A percentile compares a stretch with the other conserved stretches of the same genome.
Evolutionary conservation across 92 coral and sea anemone species (phyloP).

Genomic region (Diadumene lineata): DNA sequence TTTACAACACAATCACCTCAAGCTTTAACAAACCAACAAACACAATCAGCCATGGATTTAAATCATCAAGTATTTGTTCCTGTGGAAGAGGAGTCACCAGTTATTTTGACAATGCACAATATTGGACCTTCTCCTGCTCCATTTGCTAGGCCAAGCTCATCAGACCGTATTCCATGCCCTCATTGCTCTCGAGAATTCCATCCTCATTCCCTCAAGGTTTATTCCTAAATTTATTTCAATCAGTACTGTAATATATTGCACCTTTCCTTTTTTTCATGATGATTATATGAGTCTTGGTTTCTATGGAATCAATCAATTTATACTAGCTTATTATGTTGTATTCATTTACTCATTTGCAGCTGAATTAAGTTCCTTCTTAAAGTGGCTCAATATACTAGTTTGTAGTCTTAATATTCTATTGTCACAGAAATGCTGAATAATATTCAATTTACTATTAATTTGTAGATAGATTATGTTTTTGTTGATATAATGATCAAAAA

Average conservation of each 20-base stretch:
- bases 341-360: not conserved
- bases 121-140: conserved; percentile 30
- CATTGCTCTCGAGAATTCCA: conserved; percentile 31
- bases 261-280: not conserved
- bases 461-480: not conserved
- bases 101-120: conserved; percentile 6
- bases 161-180: conserved; percentile 28
- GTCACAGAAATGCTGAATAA: not conserved
- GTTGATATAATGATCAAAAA: not conserved
- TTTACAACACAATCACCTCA: not conserved
- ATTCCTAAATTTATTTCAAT: not conserved
- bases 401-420: not conserved
- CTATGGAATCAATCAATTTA: not conserved
- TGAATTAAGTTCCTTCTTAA: not conserved
- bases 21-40: not conserved
- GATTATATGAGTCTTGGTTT: not conserved
- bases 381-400: not conserved
- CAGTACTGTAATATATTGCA: no score
- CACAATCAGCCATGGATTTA: conserved; percentile 5
- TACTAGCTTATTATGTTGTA: no score
- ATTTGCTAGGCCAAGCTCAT: conserved; percentile 9
- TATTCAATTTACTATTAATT: not conserved
- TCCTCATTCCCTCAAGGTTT: conserved; percentile 32
- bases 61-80: not conserved
- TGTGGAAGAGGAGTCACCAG: not conserved